A percentile compares a stretch with the other conserved stretches of the same genome.
Conservation (phyloP, 2,888 invertebrate genomes). For the Eupithecia inturbata region DNA sequence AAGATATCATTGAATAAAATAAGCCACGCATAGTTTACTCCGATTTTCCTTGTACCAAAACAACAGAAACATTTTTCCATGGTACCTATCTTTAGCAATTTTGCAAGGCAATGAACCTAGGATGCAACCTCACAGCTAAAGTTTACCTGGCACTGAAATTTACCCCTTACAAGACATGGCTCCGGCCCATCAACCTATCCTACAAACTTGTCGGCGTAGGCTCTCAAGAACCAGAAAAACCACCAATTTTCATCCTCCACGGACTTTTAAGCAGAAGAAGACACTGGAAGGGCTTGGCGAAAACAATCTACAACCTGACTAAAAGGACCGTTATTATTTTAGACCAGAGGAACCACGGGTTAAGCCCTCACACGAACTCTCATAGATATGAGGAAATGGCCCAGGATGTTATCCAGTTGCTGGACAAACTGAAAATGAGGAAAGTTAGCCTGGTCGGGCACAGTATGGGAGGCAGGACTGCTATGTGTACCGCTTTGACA, state of each 20-base stretch:
- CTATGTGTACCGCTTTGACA: conserved; percentile 91
- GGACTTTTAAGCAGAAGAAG: conserved; percentile 94
- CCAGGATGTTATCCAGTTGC: conserved; percentile 87
- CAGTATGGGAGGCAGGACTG: conserved; percentile 95
- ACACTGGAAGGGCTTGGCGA: conserved; percentile 93
- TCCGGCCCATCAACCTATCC: conserved; percentile 62
- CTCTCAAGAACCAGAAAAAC: conserved; percentile 48
- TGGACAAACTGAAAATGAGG: conserved; percentile 84
- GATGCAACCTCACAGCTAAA: conserved; percentile 20
- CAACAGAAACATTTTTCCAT: background rate
- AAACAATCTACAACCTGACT: conserved; percentile 86
- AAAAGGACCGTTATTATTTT: conserved; percentile 90
- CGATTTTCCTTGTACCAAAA: background rate
- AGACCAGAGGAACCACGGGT: conserved; percentile 98
- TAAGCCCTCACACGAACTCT: conserved; percentile 90
- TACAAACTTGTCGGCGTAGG: conserved; percentile 65
- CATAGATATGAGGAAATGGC: conserved; percentile 91
- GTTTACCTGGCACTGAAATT: conserved; percentile 27
- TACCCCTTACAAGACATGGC: conserved; percentile 22
- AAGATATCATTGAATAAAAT: background rate
- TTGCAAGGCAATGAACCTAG: conserved; percentile 21
- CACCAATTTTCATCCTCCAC: conserved; percentile 86
- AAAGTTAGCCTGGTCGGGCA: conserved; percentile 91
- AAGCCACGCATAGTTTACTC: background rate
- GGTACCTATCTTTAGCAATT: background rate